Conservation (phyloP, 2,888 invertebrate genomes). For the Apoda limacodes region DNA sequence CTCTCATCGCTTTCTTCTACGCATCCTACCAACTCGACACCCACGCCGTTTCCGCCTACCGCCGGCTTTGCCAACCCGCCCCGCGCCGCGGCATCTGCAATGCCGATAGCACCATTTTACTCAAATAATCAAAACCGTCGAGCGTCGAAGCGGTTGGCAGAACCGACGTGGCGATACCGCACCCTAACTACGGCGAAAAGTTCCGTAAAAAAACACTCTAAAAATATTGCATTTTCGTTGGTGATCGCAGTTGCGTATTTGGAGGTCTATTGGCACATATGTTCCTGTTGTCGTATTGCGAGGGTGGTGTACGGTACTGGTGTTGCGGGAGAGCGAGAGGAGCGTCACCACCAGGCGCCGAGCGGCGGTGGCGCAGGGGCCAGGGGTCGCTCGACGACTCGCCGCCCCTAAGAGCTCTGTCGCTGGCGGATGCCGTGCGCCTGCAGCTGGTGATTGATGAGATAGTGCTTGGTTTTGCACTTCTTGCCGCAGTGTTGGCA, state of each 20-base stretch:
- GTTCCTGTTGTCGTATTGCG: conserved; percentile 18
- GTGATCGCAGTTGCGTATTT: conserved; percentile 22
- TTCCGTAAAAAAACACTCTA: conserved; percentile 42
- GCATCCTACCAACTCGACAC: conserved; percentile 30
- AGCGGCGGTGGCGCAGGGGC: conserved; percentile 25
- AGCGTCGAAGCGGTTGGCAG: conserved; percentile 38
- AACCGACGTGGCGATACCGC: conserved; percentile 32
- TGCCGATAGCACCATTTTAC: conserved; percentile 64
- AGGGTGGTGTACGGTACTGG: conserved; percentile 15
- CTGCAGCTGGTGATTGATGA: conserved; percentile 81
- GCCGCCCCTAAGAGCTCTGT: conserved; percentile 67
- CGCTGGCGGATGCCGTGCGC: conserved; percentile 80
- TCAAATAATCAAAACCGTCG: conserved; percentile 31
- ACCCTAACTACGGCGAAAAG: conserved; percentile 21
- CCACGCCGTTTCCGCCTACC: conserved; percentile 34
- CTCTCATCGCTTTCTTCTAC: conserved; percentile 28
- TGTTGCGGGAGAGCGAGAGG: conserved; percentile 13
- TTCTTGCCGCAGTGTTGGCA: conserved; percentile 80
- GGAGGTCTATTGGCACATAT: conserved; percentile 30
- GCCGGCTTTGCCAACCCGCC: conserved; percentile 35
- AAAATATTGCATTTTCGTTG: conserved; percentile 36
- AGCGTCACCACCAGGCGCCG: conserved; percentile 31
- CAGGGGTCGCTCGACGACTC: conserved; percentile 38
- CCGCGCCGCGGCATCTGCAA: conserved; percentile 63
- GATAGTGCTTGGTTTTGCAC: conserved; percentile 82